Conservation (phyloP, 1,140 invertebrate species). For the Limonius californicus region DNA sequence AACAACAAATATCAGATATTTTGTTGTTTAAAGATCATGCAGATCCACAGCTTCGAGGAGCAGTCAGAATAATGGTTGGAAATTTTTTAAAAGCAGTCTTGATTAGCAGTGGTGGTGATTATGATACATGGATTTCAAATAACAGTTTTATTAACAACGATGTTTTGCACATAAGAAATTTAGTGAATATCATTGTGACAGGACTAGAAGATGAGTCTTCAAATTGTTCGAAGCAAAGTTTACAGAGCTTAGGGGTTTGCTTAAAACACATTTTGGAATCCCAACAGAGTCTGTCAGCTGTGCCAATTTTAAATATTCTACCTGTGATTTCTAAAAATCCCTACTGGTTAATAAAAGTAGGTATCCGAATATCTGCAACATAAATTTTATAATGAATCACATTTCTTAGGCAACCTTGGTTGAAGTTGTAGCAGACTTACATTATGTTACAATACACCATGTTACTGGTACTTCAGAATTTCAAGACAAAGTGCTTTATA, state of each 20-base stretch:
- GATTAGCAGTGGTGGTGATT: conserved; percentile 56
- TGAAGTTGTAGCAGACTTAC: conserved; percentile 58
- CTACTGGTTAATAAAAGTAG: conserved; percentile 84
- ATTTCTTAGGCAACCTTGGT: conserved; percentile 53
- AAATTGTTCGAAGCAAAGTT: conserved; percentile 61
- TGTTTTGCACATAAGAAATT: conserved; percentile 47
- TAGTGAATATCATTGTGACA: conserved; percentile 54
- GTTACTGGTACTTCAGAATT: conserved; percentile 48
- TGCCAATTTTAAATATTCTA: conserved; percentile 60
- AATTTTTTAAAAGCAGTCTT: conserved; percentile 63
- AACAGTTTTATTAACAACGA: conserved; percentile 42
- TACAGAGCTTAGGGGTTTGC: conserved; percentile 57
- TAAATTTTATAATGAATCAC: not conserved
- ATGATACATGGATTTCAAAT: conserved; percentile 50
- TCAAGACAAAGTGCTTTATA: conserved; percentile 60
- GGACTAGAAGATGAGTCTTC: conserved; percentile 66
- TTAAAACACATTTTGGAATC: conserved; percentile 60
- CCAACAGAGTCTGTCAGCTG: conserved; percentile 49
- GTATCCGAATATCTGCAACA: too few species aligned
- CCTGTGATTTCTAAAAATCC: conserved; percentile 65
- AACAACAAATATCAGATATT: conserved; percentile 65
- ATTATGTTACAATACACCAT: conserved; percentile 53
- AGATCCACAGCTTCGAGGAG: conserved; percentile 80
- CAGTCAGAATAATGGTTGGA: conserved; percentile 63
- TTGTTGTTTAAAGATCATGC: conserved; percentile 65